Evolutionary conservation across 35 echinoderm and acorn worm species (phyloP).

Genomic region (Apostichopus parvimensis): DNA sequence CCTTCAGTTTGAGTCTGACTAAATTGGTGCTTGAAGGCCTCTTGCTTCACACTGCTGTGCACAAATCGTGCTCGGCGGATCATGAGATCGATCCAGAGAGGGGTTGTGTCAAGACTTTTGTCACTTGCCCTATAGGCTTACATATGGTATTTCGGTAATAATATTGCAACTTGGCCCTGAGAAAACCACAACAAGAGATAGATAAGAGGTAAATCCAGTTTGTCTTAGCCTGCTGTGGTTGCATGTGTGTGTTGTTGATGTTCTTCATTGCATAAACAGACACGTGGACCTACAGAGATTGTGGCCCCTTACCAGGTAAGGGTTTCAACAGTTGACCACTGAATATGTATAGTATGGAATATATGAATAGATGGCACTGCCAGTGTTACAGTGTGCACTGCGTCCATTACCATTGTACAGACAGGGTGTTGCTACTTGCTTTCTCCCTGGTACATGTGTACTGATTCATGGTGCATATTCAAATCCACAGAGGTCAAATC

Average conservation of each 20-base stretch:
- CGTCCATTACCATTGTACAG: too few relatives aligned
- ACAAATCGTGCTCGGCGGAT: slow-evolving; percentile 4
- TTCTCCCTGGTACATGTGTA: too few relatives aligned
- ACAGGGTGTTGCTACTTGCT: too few relatives aligned
- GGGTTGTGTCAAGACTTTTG: background rate
- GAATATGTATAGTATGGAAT: too few relatives aligned
- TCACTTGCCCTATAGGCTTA: slow-evolving; percentile 45
- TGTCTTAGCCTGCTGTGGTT: slow-evolving; percentile 40
- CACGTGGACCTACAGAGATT: background rate
- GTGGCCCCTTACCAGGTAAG: background rate
- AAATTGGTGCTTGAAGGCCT: slow-evolving; percentile 39
- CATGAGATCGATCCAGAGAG: background rate
- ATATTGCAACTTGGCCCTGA: slow-evolving; percentile 35
- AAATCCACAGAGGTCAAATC: too few relatives aligned
- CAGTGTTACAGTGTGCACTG: too few relatives aligned
- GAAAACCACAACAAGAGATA: background rate
- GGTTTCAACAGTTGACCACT: too few relatives aligned
- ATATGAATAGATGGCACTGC: too few relatives aligned
- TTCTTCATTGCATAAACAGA: slow-evolving; percentile 8
- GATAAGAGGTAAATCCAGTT: background rate
- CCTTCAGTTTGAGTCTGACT: slow-evolving; percentile 44
- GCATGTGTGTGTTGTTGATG: background rate
- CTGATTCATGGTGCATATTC: too few relatives aligned
- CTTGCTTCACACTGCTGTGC: background rate
- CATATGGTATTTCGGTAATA: slow-evolving; percentile 21